Conservation (phyloP, 2,113 vertebrate genomes). For the Corythornis madagascariensis region DNA sequence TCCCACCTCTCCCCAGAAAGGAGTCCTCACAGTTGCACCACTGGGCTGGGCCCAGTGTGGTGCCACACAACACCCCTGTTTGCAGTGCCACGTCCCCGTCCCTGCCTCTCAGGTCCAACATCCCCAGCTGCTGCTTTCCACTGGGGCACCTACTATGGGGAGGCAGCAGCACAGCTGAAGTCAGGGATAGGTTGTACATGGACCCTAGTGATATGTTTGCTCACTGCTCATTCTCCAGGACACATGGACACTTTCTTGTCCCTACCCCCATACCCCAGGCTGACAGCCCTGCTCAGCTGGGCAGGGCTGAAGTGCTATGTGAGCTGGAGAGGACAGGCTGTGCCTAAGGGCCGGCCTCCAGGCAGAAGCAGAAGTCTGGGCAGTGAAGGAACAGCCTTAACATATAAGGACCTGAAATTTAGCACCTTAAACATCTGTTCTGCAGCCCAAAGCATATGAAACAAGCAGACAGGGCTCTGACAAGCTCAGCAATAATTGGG, state of each 20-base stretch:
- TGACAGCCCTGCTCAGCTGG: not conserved
- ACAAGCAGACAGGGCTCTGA: not conserved
- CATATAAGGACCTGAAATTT: not conserved
- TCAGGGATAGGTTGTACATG: not conserved
- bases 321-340: not conserved
- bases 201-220: not conserved
- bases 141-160: not conserved
- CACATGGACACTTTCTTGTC: fast-evolving
- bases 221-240: not conserved
- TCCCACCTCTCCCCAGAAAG: not conserved
- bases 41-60: not conserved
- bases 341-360: not conserved
- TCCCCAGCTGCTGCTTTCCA: not conserved
- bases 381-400: not conserved
- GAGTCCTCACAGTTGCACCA: fast-evolving
- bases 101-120: not conserved
- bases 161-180: not conserved
- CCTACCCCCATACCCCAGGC: not conserved
- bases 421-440: slow-evolving; percentile 51
- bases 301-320: not conserved
- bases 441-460: not conserved
- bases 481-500: not conserved
- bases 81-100: not conserved
- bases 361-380: not conserved
- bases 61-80: not conserved